Percentiles rank a stretch among this genome's conserved stretches.
phyloP scores from a whole-genome alignment of 2,113 vertebrate genomes.

The Calypte anna region DNA sequence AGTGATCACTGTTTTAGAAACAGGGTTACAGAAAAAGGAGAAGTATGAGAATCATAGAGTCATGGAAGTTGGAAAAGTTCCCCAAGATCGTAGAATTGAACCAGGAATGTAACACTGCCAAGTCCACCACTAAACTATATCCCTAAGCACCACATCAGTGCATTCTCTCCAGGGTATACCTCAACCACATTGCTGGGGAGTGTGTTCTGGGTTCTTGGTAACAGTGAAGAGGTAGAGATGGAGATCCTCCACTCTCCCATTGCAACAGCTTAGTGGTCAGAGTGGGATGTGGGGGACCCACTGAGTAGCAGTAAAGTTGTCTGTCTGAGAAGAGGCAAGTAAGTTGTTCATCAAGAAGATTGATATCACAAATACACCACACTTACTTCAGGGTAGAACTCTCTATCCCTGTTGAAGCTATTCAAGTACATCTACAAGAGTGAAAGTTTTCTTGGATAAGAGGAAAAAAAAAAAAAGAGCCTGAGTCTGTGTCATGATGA shows the following conservation, averaged over 20 bases:
- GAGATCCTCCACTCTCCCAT: neutral
- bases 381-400: neutral
- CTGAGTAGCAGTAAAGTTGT: neutral
- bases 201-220: neutral
- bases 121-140: neutral
- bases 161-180: neutral
- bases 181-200: neutral
- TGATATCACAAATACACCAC: neutral
- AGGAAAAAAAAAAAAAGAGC: neutral
- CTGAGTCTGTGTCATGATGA: neutral
- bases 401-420: neutral
- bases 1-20: neutral
- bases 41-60: neutral
- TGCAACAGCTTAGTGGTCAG: neutral
- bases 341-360: neutral
- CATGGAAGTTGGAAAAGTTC: neutral
- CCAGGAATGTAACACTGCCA: accelerated
- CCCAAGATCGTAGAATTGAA: accelerated
- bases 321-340: neutral
- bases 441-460: neutral
- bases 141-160: accelerated
- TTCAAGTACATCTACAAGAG: neutral
- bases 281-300: neutral
- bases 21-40: neutral
- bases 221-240: neutral